Evolutionary conservation across 2,113 vertebrate species (phyloP), one percentile per base, ranked within the genome.

Genomic region (Galeopterus variegatus): DNA sequence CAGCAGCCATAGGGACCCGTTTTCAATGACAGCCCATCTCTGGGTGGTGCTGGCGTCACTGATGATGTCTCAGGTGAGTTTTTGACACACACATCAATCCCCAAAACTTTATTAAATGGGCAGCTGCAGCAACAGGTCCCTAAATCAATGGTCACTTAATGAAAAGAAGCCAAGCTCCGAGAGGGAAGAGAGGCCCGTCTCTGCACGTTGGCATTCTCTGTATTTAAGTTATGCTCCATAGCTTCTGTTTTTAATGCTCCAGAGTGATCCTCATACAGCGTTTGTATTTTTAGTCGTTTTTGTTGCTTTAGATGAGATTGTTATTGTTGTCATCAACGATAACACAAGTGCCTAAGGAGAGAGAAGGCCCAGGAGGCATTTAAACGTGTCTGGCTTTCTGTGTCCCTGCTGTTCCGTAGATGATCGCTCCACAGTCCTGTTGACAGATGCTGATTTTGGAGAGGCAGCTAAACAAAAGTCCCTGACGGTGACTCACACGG

Each of bases 371-470:
- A 21, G n/a, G 56, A 12, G 31, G 48, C n/a, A 0, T 2, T 6
- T 88, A 45, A 88, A 23, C 0, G 0, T 4, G 6, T 58, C 17
- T 33, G 58, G 9, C 14, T 56, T 56, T 72, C 50, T 94, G n/a
- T 41, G 31, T 80, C 41, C 75, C 11, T 4, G 3, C 83, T 33
- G 1, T 48, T 82, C 97, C 92, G 2, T 76, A 99, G 99, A 99
- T 41, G 99, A 99, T 98, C 99, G 99, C 96, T 99, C 99, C 26
- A 99, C 99, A 0, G 99, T 99, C 96, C 98, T 99, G 98, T 90
- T 99, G 97, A 99, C 99, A 0, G 99, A 99, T 97, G 99, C 99
- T 60, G 99, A 99, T 97, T 99, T 99, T 89, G 99, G 99, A 58
- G 99, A 99, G 97, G 99, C 99, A 0, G 99, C 99, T 65, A 99